A percentile compares a stretch with the other conserved stretches of the same genome.
These are phyloP conservation scores for Pterocles orientalis DNA, from an alignment of 2,113 vertebrate species.

Conservation along the genomic window DNA sequence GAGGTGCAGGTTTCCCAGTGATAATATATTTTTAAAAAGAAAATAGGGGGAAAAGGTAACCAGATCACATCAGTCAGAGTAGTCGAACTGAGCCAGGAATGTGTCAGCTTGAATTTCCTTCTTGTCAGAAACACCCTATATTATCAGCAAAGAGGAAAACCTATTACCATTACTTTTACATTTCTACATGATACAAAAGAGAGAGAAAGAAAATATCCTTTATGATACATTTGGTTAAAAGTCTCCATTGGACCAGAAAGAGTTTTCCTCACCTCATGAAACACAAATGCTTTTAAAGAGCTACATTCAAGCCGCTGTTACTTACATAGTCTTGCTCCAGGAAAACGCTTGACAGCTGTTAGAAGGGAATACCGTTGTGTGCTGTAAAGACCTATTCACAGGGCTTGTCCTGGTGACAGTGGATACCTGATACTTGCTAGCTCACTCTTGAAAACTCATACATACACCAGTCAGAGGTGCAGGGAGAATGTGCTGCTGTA, in stretches of 20 bases:
- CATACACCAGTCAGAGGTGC: background rate
- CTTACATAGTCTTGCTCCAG: background rate
- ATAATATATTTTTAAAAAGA: slow-evolving; percentile 49
- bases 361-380: background rate
- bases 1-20: slow-evolving; percentile 34
- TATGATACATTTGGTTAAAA: background rate
- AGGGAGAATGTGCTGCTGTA: background rate
- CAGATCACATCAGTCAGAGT: slow-evolving; percentile 22
- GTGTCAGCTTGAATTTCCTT: slow-evolving; percentile 27
- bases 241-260: background rate
- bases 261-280: slow-evolving; percentile 45
- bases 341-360: background rate
- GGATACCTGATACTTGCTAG: background rate
- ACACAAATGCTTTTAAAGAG: background rate
- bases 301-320: background rate
- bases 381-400: background rate
- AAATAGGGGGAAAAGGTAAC: slow-evolving; percentile 17
- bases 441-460: background rate
- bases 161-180: slow-evolving; percentile 3
- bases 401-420: background rate
- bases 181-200: slow-evolving; percentile 27
- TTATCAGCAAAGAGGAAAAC: slow-evolving; percentile 41
- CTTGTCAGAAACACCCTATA: slow-evolving; percentile 13
- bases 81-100: slow-evolving; percentile 33
- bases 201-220: background rate